phyloP scores from a whole-genome alignment of 2,113 vertebrate genomes.

The Naja naja region DNA sequence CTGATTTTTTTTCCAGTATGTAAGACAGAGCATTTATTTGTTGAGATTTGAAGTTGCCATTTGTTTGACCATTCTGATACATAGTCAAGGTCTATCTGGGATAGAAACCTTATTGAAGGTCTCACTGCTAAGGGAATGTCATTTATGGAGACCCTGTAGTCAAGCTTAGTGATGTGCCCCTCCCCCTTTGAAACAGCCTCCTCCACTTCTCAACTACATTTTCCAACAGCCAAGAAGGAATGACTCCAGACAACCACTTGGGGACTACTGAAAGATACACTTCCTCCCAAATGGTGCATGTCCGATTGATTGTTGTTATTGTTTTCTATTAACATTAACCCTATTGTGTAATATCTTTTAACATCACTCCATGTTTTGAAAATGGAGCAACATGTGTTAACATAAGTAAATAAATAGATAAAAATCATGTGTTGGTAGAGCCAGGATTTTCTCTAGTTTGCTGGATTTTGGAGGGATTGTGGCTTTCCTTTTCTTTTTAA shows the following conservation, averaged over 20 bases:
- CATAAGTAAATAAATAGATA: neutral
- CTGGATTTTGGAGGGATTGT: neutral
- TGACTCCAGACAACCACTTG: neutral
- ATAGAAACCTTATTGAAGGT: neutral
- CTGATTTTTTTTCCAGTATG: too few relatives aligned
- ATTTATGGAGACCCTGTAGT: neutral
- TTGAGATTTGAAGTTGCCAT: too few relatives aligned
- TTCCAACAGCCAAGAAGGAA: neutral
- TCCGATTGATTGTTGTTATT: neutral
- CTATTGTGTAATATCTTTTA: neutral
- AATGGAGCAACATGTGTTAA: neutral
- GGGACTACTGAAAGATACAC: neutral
- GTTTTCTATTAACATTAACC: neutral
- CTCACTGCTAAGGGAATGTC: neutral
- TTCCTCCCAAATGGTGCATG: neutral
- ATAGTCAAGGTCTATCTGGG: too few relatives aligned
- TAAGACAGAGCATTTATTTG: too few relatives aligned
- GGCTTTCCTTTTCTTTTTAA: neutral
- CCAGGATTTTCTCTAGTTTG: neutral
- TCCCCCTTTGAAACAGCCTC: neutral
- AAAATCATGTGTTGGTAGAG: neutral
- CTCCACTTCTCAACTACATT: neutral
- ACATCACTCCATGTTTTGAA: neutral
- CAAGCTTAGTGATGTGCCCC: neutral
- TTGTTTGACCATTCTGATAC: too few relatives aligned